These are phyloP conservation scores for Ichneumon xanthorius DNA, from an alignment of 2,888 invertebrate species.

Conservation along the genomic window DNA sequence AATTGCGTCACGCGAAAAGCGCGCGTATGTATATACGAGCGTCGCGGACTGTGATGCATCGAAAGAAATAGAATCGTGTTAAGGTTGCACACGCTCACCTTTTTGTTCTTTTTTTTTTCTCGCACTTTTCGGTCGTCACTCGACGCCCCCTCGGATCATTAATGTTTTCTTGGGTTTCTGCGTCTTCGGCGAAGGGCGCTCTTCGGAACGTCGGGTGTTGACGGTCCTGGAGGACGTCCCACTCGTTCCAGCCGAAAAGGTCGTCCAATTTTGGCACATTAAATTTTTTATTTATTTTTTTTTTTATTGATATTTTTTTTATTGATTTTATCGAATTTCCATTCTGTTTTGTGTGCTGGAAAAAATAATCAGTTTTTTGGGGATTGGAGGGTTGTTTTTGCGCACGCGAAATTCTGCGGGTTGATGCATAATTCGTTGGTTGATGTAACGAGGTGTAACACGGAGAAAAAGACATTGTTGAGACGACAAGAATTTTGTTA, in stretches of 20 bases:
- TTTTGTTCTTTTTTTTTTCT: conserved; percentile 45
- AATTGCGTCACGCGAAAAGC: conserved; percentile 67
- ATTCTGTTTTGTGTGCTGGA: background rate
- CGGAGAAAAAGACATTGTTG: no score
- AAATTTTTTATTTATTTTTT: background rate
- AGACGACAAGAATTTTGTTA: no score
- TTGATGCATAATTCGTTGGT: conserved; percentile 3
- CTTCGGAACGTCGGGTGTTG: conserved; percentile 1
- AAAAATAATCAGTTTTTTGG: no score
- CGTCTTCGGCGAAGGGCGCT: conserved; percentile 13
- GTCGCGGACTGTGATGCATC: conserved; percentile 73
- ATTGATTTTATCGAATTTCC: background rate
- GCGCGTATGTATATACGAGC: conserved; percentile 25
- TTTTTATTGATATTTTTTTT: background rate
- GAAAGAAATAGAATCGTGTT: conserved; percentile 84
- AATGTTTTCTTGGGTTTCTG: conserved; percentile 24
- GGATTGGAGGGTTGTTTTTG: background rate
- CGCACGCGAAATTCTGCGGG: background rate
- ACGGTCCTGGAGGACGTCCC: background rate
- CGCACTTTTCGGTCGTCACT: conserved; percentile 41
- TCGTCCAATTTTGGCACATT: conserved; percentile 48
- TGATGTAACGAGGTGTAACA: background rate
- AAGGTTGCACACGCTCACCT: conserved; percentile 80
- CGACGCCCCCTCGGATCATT: conserved; percentile 4
- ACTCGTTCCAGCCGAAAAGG: conserved; percentile 25